Evolutionary conservation across 1,140 invertebrate genomes (phyloP), one percentile per base, ranked within the genome.

Genomic region (Cotesia vestalis): DNA sequence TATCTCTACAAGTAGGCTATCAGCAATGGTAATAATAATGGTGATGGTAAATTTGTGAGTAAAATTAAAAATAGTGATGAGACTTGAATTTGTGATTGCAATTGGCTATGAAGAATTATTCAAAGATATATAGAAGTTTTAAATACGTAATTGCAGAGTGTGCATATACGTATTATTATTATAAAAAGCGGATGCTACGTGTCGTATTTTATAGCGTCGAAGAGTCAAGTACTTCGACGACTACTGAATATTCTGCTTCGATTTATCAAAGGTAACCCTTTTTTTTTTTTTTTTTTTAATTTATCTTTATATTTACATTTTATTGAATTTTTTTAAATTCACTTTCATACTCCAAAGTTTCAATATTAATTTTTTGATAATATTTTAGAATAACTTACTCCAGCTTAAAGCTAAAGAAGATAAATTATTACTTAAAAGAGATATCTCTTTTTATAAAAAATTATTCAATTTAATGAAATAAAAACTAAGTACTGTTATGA

Each of bases 61-160:
- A 17, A 68, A n/a, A 57, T 55, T 59, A 57, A 57, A 40, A 57
- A 12, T 68, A 68, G n/a, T 46, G 38, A 57, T 40, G 27, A 68
- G 27, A n/a, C 55, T 68, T 34, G 12, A 27, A 40, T 51, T 57
- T 12, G 66, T 68, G 51, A 53, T 53, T 36, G 52, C 34, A 57
- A 55, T 68, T 68, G 46, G 55, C 66, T 68, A 66, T 52, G 66
- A 68, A 34, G 66, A 51, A 68, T 57, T 68, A 68, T 59, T 68
- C 27, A 59, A 55, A 34, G 27, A 53, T 35, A 68, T 55, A 55
- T 57, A 57, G 8, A 27, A 68, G 27, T 34, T 68, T 40, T 9
- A 35, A 59, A 36, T 52, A 55, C 52, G 64, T 51, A 27, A 52
- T 55, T 51, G 64, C 64, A 51, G 40, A 40, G 14, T n/a, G 20